Evolutionary conservation across 2,888 invertebrate genomes (phyloP), one percentile per base, ranked within the genome.

Genomic region (Drosophila villosipedis): DNA sequence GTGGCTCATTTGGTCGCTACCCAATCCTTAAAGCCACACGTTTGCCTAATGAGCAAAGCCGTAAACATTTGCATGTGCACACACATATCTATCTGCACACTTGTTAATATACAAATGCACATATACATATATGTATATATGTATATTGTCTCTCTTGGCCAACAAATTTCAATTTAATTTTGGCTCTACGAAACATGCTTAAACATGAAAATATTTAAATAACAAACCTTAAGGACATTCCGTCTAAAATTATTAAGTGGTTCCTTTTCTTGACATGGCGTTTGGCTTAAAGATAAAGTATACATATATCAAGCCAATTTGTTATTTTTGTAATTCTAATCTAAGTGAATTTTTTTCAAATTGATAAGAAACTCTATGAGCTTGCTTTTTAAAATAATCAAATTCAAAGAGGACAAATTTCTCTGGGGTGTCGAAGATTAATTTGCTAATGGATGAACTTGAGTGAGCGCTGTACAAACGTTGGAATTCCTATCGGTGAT

Each of bases 1-100:
- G 28, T 4, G 47, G 68, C 49, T 49, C 39, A 49, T 49, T 33
- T 37, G 22, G 33, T 68, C 28, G 49, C n/a, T 39, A 49, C 19
- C 55, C 28, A 55, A 55, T 39, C 37, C 43, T 47, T 47, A 39
- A 54, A 39, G 37, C 47, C 31, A 35, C 43, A 47, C 37, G 10
- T 22, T 14, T 25, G 54, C 22, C 47, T 55, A 47, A 47, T 47
- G 47, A 47, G 47, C 47, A 47, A 47, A 25, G 16, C 47, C 47
- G 9, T 28, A 16, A 55, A 37, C 55, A 55, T 37, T 47, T 47
- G 16, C 25, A 47, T 47, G 9, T 47, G 16, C 47, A 25, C 47
- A 25, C 47, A 47, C 22, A 22, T 5, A n/a, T n/a, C 10, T 2
- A 14, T 22, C 1, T 9, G 4, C 47, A 25, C 4, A 25, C 47